Base-by-base conservation (phyloP, 2,888 invertebrate species). In the Helleia helle region DNA sequence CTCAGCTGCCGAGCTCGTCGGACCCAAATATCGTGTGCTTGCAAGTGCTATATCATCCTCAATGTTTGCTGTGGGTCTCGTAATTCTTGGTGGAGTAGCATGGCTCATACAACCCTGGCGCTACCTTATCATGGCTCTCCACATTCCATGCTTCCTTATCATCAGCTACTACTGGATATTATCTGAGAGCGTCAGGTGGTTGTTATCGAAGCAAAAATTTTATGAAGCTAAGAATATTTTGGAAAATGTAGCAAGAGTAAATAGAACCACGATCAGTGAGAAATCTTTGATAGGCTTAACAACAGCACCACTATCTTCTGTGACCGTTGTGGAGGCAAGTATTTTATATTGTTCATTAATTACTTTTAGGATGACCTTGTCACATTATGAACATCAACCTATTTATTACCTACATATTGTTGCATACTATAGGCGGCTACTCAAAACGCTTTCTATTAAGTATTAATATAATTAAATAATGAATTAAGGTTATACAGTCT, bases 181-280 rank as follows among this genome's bases (percentile, higher is more conserved):
- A 4, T 58, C 67, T 0, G 92, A 93, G 72, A 92, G 92, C 27
- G 86, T 92, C n/a, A 85, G 94, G 46, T 94, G 94, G 94, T 83
- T 93, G 13, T 66, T 93, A 4, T 88, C 90, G 1, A 90, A 91
- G 51, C 86, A 88, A 15, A 87, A 87, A 53, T 87, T 84, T 43
- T 83, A 87, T 1, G 87, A 89, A 51, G 92, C 92, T 0, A 87
- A 86, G 50, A 59, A 55, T 2, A 86, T 91, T 3, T 65, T 92
- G 34, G 76, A 84, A n/a, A 87, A 80, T 50, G 89, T 92, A 1
- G 89, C 92, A 0, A 79, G 65, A 49, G 72, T 89, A 0, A 93
- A 92, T 51, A 86, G 79, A 31, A 84, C 83, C 3, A 59, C 77
- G 41, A 67, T 90, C 5, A 86, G 87, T 30, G 86, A 87, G 8